A percentile compares a stretch with the other conserved stretches of the same genome.
Evolutionary conservation across 1,140 invertebrate genomes (phyloP).

Genomic region (Zaprionus capensis): DNA sequence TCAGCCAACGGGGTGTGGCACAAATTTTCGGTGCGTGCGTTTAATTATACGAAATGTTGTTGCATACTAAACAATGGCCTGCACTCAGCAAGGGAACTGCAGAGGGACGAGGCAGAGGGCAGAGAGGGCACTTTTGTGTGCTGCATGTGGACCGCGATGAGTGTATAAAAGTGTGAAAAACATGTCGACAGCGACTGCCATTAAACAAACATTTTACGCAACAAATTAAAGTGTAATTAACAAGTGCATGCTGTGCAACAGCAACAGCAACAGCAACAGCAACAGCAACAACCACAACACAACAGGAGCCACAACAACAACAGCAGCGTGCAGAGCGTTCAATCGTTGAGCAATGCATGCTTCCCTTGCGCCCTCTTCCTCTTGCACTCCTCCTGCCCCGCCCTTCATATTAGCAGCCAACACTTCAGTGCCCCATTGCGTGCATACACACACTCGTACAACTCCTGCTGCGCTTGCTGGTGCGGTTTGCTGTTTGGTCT

Average conservation of each 20-base stretch:
- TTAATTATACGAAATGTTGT: conserved; percentile 76
- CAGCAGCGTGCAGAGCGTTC: conserved; percentile 20
- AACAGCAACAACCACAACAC: conserved; percentile 6
- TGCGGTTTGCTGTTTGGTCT: conserved; percentile 46
- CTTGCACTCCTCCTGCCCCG: not conserved
- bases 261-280: conserved; percentile 18
- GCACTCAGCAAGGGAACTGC: not conserved
- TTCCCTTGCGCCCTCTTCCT: not conserved
- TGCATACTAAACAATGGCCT: conserved; percentile 65
- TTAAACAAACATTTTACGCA: conserved; percentile 82
- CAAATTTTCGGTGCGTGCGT: conserved; percentile 63
- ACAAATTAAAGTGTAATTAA: conserved; percentile 83
- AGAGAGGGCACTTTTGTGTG: conserved; percentile 27
- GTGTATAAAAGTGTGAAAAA: conserved; percentile 77
- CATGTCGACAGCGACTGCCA: conserved; percentile 73
- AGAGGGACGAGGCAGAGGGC: not conserved
- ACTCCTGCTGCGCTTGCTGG: conserved; percentile 51
- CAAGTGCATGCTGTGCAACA: conserved; percentile 74
- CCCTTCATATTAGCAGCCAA: conserved; percentile 64
- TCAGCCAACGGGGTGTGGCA: conserved; percentile 31
- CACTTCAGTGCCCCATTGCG: conserved; percentile 12
- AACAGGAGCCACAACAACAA: not conserved
- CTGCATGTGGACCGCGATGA: conserved; percentile 45
- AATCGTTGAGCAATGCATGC: conserved; percentile 20
- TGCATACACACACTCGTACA: conserved; percentile 3